Evolutionary conservation across 1,140 invertebrate species (phyloP), one percentile per base, ranked within the genome.

Genomic region (Drosophila albomicans): DNA sequence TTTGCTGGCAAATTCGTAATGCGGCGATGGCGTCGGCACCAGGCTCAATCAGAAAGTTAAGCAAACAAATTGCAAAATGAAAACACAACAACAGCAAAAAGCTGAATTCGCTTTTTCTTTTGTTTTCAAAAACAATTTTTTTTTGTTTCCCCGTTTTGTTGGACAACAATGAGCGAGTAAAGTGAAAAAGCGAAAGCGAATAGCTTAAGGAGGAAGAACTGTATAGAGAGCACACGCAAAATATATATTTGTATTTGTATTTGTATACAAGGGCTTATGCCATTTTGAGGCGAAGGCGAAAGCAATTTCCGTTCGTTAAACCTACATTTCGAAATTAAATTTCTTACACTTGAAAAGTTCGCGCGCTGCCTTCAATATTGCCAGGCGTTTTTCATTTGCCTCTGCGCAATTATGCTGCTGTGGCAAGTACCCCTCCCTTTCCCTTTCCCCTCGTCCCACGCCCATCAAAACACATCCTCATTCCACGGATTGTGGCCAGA

Each of bases 231-330:
- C 20, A 25, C 49, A 75, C 66, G 62, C 63, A 62, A 57, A 25
- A 25, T 25, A 25, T 25, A 25, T 25, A 25, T 25, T 25, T 20
- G 3, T 20, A 20, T 20, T 20, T 20, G 20, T 45, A 51, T 16
- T 56, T 32, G 15, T 41, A 57, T 46, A 57, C 62, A 56, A 63
- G 71, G 76, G 72, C 74, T 87, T 77, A 80, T 77, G 68, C 62
- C 77, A 78, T 65, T 86, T 81, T 81, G 65, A 72, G 56, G 61
- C 78, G 41, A 38, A 38, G 76, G 75, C 85, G 78, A 90, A 89
- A 88, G 85, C 85, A 88, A 88, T 88, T 88, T 88, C 85, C 85
- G 85, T 89, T 89, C 85, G 85, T 88, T 89, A 88, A 88, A 88
- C 85, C 85, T 88, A 85, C 85, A 89, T 89, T 89, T 89, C 70